These are phyloP conservation scores for Invenusta paracnida DNA, from an alignment of 2,888 invertebrate species.

Conservation along the genomic window DNA sequence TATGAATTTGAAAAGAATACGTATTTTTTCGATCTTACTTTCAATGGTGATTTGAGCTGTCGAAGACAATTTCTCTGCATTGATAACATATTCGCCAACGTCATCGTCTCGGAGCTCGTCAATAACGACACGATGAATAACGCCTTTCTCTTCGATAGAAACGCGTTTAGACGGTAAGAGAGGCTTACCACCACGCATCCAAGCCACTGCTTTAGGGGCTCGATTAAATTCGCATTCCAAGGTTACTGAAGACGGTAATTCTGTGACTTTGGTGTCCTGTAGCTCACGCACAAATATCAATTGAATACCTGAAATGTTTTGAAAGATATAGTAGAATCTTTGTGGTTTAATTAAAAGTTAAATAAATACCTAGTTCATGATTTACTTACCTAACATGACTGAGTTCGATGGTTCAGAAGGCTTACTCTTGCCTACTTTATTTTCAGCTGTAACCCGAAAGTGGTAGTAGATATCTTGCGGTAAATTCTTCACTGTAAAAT, in stretches of 20 bases:
- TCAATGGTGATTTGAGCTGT: neutral
- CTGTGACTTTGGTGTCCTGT: slow-evolving; percentile 65
- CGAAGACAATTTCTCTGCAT: slow-evolving; percentile 26
- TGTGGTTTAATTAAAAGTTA: too few relatives aligned
- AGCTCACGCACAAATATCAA: slow-evolving; percentile 72
- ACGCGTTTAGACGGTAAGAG: slow-evolving; percentile 50
- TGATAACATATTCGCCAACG: slow-evolving; percentile 71
- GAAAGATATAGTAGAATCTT: too few relatives aligned
- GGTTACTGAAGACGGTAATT: neutral
- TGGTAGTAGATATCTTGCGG: slow-evolving; percentile 50
- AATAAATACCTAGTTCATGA: too few relatives aligned
- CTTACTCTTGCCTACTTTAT: slow-evolving; percentile 50
- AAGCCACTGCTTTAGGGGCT: slow-evolving; percentile 50
- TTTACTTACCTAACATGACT: slow-evolving; percentile 46
- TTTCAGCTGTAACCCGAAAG: slow-evolving; percentile 50
- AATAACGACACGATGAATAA: slow-evolving; percentile 66
- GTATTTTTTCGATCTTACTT: too few relatives aligned
- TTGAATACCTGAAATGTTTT: slow-evolving; percentile 69
- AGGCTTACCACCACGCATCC: slow-evolving; percentile 67
- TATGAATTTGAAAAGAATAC: too few relatives aligned
- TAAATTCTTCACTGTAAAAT: slow-evolving; percentile 47
- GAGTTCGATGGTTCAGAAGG: slow-evolving; percentile 52
- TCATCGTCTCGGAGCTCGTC: slow-evolving; percentile 70
- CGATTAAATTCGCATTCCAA: slow-evolving; percentile 30
- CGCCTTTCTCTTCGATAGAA: slow-evolving; percentile 49